Percentiles rank a stretch among this genome's conserved stretches.
phyloP scores from a whole-genome alignment of 2,888 invertebrate species.

The Argynnis bischoffii region DNA sequence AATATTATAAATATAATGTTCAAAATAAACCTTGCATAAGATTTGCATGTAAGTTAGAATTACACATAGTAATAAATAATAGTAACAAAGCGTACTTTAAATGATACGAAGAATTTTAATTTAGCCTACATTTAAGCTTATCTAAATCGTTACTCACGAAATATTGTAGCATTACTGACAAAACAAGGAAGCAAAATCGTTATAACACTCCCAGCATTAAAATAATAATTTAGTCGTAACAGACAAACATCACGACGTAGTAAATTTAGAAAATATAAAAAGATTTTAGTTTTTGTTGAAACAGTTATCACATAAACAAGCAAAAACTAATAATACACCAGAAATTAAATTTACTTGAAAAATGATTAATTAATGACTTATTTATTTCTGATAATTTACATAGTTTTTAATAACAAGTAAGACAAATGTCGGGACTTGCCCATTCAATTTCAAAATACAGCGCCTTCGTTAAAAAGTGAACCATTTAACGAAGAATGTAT shows the following conservation, averaged over 20 bases:
- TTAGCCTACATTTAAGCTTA: slow-evolving; percentile 55
- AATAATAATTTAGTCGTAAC: slow-evolving; percentile 56
- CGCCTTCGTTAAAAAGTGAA: background rate
- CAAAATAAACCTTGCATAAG: slow-evolving; percentile 16
- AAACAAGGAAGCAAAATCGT: slow-evolving; percentile 47
- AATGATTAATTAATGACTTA: too few species aligned
- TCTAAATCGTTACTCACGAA: slow-evolving; percentile 63
- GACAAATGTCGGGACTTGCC: background rate
- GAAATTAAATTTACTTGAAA: too few species aligned
- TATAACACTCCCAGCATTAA: slow-evolving; percentile 55
- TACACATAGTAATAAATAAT: slow-evolving; percentile 22
- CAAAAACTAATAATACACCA: too few species aligned
- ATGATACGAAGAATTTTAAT: slow-evolving; percentile 40
- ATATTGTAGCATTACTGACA: slow-evolving; percentile 48
- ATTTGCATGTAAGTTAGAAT: slow-evolving; percentile 6
- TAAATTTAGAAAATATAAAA: slow-evolving; percentile 34
- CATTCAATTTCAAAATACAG: slow-evolving; percentile 6
- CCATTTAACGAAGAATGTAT: background rate
- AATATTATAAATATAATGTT: slow-evolving; percentile 26
- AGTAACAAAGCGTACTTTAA: slow-evolving; percentile 25
- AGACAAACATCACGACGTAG: slow-evolving; percentile 55
- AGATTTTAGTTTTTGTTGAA: slow-evolving; percentile 20
- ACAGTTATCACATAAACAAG: too few species aligned
- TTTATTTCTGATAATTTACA: too few species aligned
- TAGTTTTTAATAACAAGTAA: too few species aligned